Evolutionary conservation across 2,797 vertebrate species (phyloP), one percentile per base, ranked within the genome.

Genomic region (Pipistrellus pygmaeus): DNA sequence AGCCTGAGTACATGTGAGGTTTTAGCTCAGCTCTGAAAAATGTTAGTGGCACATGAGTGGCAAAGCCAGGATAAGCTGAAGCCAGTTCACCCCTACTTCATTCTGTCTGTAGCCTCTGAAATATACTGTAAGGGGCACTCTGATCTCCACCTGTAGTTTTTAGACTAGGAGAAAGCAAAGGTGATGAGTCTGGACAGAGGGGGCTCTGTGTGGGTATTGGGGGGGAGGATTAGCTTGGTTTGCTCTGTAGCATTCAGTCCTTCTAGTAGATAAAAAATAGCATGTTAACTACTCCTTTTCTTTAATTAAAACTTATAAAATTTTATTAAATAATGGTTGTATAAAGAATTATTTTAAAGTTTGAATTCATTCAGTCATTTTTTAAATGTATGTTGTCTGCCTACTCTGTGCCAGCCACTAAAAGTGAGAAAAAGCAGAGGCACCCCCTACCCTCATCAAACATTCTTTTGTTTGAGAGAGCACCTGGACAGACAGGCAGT

Each of bases 351-450:
- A 69, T 55, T 71, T 60, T 62, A 15, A 21, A 88, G 21, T 68
- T 91, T 23, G 83, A 93, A 69, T 91, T 85, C 12, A 71, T 87
- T 77, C 18, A 75, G 3, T 71, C 35, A 64, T 35, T 85, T 88
- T 18, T 76, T 77, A 88, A 81, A 14, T 9, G 8, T 53, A 4
- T 4, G 7, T 62, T 68, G 1, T 15, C 17, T 73, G 41, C 13
- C 8, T 46, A 1, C 32, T 64, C 44, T 69, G 35, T 88, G 48
- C n/a, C 10, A 21, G 38, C 12, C 15, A 20, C 48, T 72, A 15
- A 83, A 72, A 53, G 12, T 11, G 25, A 76, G 32, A 25, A 46
- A 44, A 69, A 38, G 60, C 18, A 20, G 17, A 7, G 12, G 5
- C 11, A 25, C 3, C 14, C 41, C 9, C 9, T 44, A 2, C 1